Evolutionary conservation across 2,888 invertebrate genomes (phyloP).

Genomic region (Sphinx pinastri): DNA sequence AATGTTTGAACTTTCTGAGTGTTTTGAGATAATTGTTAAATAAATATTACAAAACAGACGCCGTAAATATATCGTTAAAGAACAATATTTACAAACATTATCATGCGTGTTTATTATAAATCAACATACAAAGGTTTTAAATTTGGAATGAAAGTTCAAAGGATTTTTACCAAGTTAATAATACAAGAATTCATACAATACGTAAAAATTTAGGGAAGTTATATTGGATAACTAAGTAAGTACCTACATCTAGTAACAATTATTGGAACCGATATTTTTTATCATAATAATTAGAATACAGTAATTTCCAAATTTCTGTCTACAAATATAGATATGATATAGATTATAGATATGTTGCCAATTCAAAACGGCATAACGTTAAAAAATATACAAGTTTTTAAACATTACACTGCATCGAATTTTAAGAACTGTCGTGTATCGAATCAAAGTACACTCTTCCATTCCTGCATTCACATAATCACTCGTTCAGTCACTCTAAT

Average conservation of each 20-base stretch:
- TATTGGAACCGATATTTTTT: no score
- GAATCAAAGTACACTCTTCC: neutral
- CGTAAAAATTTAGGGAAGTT: no score
- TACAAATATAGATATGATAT: no score
- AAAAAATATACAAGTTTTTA: no score
- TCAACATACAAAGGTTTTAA: neutral
- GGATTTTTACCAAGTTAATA: neutral
- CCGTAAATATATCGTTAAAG: slow-evolving; percentile 13
- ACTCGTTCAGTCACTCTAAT: neutral
- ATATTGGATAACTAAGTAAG: no score
- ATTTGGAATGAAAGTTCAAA: slow-evolving; percentile 1
- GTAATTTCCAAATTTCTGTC: no score
- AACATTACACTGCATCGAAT: no score
- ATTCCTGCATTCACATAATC: neutral
- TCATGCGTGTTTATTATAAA: slow-evolving; percentile 4
- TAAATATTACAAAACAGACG: slow-evolving; percentile 20
- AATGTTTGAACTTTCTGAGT: slow-evolving; percentile 7
- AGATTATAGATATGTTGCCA: no score
- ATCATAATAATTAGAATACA: no score
- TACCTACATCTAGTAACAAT: no score
- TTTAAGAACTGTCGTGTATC: no score
- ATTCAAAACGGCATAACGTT: no score
- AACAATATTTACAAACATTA: slow-evolving; percentile 22
- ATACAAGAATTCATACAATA: neutral
- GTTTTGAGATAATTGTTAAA: neutral